These are phyloP conservation scores for Hoplodrina ambigua DNA, from an alignment of 2,888 invertebrate species.

Conservation along the genomic window DNA sequence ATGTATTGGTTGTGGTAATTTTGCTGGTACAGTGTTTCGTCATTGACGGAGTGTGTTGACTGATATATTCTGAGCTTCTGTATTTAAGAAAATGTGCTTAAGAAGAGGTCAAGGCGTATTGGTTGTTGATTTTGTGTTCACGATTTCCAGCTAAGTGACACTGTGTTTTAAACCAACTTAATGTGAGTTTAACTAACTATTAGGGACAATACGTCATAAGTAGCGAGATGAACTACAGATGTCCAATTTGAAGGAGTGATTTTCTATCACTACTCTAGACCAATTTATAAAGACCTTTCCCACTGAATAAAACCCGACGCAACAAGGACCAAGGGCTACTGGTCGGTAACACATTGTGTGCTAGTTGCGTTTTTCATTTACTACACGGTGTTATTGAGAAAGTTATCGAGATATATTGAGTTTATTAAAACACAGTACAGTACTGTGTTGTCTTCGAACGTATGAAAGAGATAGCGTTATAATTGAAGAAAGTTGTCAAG, in stretches of 20 bases:
- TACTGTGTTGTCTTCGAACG: constrained; percentile 17
- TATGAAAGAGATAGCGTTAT: constrained; percentile 19
- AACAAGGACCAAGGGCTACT: constrained; percentile 11
- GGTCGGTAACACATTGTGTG: not conserved
- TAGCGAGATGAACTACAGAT: not conserved
- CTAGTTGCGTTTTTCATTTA: constrained; percentile 28
- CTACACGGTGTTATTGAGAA: constrained; percentile 10
- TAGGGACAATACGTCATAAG: not conserved
- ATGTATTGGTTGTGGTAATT: constrained; percentile 40
- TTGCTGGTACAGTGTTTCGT: constrained; percentile 24
- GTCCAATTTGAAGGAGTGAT: not conserved
- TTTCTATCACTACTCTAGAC: not conserved
- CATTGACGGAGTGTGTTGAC: constrained; percentile 27
- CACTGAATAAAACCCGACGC: not conserved
- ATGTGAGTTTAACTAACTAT: not conserved
- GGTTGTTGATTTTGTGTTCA: not conserved
- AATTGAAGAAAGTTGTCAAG: not conserved
- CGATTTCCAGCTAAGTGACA: constrained; percentile 28
- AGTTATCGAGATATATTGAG: not conserved
- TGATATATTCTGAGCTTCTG: constrained; percentile 55
- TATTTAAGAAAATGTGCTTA: constrained; percentile 21
- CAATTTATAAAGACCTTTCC: constrained; percentile 2
- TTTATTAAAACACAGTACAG: not conserved
- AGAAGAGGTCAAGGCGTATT: constrained; percentile 38
- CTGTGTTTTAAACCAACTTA: constrained; percentile 18